phyloP scores from a whole-genome alignment of 2,797 vertebrate genomes.

The Eulemur mongoz region DNA sequence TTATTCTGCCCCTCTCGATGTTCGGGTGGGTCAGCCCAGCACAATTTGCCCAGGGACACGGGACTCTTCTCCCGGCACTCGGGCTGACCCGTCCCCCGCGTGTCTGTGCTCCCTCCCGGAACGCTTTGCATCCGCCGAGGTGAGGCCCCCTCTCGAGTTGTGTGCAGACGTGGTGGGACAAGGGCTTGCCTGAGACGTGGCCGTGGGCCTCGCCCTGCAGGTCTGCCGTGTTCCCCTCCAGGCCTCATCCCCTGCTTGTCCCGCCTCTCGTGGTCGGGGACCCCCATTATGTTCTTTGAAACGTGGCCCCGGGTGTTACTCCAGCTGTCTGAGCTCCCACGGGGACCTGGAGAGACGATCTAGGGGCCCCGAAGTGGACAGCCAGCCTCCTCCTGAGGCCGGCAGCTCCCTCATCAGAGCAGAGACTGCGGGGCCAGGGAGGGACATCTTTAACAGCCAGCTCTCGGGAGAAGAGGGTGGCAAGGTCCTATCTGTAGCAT shows the following conservation, averaged over 20 bases:
- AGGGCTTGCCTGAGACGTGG: too few relatives aligned
- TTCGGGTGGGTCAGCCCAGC: background rate
- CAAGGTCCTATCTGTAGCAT: background rate
- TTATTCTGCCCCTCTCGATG: background rate
- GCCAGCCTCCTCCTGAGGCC: background rate
- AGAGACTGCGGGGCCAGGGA: background rate
- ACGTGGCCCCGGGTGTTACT: background rate
- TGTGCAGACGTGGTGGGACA: background rate
- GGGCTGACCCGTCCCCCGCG: too few relatives aligned
- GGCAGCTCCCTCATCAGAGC: background rate
- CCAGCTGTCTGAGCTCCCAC: background rate
- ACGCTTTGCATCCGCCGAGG: background rate
- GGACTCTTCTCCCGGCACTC: background rate
- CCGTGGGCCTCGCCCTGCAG: background rate
- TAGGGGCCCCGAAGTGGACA: background rate
- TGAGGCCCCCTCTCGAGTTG: background rate
- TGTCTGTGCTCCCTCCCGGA: background rate
- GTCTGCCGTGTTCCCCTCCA: background rate
- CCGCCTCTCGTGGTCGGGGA: fast-evolving
- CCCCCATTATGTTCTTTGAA: too few relatives aligned
- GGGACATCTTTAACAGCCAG: background rate
- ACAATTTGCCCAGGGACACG: background rate
- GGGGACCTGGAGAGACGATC: background rate
- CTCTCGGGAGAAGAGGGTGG: background rate
- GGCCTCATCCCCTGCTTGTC: background rate